Evolutionary conservation across 92 coral and sea anemone species (phyloP).

Genomic region (Ricordea florida): DNA sequence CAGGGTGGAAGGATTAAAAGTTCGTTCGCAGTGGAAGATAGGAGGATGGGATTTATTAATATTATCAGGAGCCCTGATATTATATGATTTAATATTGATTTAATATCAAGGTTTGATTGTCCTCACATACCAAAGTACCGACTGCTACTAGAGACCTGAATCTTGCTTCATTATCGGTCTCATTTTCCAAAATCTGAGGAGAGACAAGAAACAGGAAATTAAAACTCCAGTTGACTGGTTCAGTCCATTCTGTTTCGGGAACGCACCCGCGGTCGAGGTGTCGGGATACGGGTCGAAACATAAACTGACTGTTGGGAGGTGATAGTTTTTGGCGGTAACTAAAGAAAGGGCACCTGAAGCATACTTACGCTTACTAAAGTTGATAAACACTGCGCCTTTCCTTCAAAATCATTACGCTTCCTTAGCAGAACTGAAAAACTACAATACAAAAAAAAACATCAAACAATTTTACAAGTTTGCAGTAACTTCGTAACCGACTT

Average conservation of each 20-base stretch:
- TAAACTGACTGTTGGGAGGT: no score
- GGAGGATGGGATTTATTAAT: neutral
- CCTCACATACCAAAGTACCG: constrained; percentile 83
- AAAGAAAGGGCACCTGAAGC: neutral
- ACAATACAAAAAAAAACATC: constrained; percentile 17
- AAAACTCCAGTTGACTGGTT: no score
- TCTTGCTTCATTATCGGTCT: constrained; percentile 83
- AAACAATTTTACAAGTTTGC: neutral
- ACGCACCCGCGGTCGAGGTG: no score
- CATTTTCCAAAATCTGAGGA: constrained; percentile 72
- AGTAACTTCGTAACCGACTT: neutral
- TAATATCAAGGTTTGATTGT: neutral
- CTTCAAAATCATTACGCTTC: constrained; percentile 77
- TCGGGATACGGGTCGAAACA: no score
- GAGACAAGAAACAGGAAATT: neutral
- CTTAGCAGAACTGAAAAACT: constrained; percentile 83
- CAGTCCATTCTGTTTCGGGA: no score
- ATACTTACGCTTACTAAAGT: constrained; percentile 72
- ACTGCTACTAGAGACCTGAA: constrained; percentile 90
- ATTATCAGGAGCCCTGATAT: no score
- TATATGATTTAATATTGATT: neutral
- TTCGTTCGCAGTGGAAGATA: neutral
- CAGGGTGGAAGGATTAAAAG: neutral
- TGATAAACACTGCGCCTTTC: constrained; percentile 79
- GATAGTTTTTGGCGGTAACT: neutral